A percentile compares a stretch with the other conserved stretches of the same genome.
Conservation (phyloP, 1,140 invertebrate genomes). For the Drosophila rufa region DNA sequence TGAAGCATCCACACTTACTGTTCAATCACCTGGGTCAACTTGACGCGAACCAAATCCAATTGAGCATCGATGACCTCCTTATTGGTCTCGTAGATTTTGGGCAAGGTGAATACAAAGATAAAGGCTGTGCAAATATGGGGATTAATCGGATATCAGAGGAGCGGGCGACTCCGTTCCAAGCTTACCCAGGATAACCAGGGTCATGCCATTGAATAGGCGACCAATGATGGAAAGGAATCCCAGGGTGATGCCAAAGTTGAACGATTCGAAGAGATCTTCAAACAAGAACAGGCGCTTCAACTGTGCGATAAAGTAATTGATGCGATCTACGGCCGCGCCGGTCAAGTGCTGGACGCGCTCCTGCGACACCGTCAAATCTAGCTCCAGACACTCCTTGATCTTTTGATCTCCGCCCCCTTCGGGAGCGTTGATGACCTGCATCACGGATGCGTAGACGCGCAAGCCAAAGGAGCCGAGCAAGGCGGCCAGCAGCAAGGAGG, state of each 20-base stretch:
- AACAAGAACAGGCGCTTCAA: constrained; percentile 97
- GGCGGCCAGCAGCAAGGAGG: constrained; percentile 94
- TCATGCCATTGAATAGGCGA: constrained; percentile 99
- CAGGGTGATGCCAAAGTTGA: constrained; percentile 96
- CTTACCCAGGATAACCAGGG: constrained; percentile 96
- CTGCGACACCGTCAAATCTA: constrained; percentile 93
- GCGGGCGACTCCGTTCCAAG: constrained; percentile 11
- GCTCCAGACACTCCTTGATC: constrained; percentile 94
- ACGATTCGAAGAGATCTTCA: constrained; percentile 97
- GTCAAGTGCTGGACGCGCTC: constrained; percentile 95
- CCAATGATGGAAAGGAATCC: constrained; percentile 98
- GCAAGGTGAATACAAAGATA: constrained; percentile 96
- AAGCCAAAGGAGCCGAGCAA: constrained; percentile 94
- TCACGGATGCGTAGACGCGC: constrained; percentile 97
- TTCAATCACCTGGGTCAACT: constrained; percentile 94
- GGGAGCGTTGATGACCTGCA: constrained; percentile 87
- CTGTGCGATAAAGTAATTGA: constrained; percentile 92
- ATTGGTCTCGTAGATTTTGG: constrained; percentile 99
- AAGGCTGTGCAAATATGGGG: constrained; percentile 89
- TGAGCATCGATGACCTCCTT: constrained; percentile 98
- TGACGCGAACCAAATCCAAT: constrained; percentile 93
- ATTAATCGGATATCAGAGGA: neutral
- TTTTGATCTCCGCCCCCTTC: constrained; percentile 98
- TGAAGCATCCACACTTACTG: constrained; percentile 88
- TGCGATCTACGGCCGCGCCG: constrained; percentile 92